Evolutionary conservation across 2,797 vertebrate genomes (phyloP).

Genomic region (Melanotaenia nigrans): DNA sequence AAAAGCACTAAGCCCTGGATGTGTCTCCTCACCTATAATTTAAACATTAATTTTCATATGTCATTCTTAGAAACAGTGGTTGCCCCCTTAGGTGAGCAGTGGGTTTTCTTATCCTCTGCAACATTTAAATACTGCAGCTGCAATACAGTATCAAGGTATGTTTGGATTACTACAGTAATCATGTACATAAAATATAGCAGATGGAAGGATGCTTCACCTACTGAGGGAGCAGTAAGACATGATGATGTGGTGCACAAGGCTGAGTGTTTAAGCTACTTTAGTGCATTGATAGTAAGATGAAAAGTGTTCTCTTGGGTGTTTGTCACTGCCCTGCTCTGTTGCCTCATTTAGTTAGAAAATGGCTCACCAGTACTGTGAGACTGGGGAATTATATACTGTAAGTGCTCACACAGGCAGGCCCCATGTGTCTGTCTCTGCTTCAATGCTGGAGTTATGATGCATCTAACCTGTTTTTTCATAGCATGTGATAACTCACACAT

Average conservation of each 20-base stretch:
- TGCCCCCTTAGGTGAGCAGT: slow-evolving; percentile 40
- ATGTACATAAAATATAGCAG: slow-evolving; percentile 7
- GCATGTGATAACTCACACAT: slow-evolving; percentile 21
- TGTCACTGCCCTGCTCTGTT: slow-evolving; percentile 19
- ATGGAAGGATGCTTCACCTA: slow-evolving; percentile 34
- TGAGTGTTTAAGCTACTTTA: slow-evolving; percentile 30
- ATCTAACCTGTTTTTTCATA: slow-evolving; percentile 18
- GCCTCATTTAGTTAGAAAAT: slow-evolving; percentile 53
- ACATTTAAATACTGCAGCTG: neutral
- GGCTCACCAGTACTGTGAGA: slow-evolving; percentile 42
- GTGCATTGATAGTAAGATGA: slow-evolving; percentile 28
- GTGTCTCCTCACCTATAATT: slow-evolving; percentile 18
- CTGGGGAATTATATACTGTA: slow-evolving; percentile 3
- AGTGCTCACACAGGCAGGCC: slow-evolving; percentile 22
- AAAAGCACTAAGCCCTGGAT: slow-evolving; percentile 21
- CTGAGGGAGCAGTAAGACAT: slow-evolving; percentile 22
- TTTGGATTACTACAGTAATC: neutral
- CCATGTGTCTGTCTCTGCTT: slow-evolving; percentile 14
- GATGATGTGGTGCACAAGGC: slow-evolving; percentile 12
- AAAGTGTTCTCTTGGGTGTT: slow-evolving; percentile 45
- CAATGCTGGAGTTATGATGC: slow-evolving; percentile 16
- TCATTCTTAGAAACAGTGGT: slow-evolving; percentile 56
- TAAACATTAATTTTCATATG: neutral
- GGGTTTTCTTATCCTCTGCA: slow-evolving; percentile 15
- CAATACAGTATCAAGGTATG: neutral